Conservation (phyloP, 2,113 vertebrate genomes). For the Rhizomys pruinosus region DNA sequence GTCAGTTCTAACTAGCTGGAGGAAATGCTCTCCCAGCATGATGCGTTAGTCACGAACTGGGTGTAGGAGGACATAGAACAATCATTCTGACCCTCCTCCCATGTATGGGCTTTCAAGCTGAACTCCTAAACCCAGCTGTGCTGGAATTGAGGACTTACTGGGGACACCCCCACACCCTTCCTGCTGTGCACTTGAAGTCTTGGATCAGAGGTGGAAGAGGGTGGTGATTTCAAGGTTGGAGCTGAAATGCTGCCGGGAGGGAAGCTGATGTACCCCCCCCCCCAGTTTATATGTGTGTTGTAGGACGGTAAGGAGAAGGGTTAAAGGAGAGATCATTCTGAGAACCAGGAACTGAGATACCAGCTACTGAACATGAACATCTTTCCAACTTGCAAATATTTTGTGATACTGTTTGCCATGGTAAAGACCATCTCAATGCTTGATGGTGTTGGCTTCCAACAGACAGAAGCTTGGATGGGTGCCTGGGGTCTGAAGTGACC, state of each 20-base stretch:
- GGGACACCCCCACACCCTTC: conserved; percentile 1
- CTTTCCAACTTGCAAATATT: neutral
- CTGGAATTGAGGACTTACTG: conserved; percentile 8
- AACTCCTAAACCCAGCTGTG: conserved; percentile 72
- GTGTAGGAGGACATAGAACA: conserved; percentile 69
- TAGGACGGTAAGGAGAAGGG: too few species aligned
- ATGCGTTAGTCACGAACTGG: conserved; percentile 59
- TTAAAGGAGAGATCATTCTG: neutral
- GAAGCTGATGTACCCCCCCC: neutral
- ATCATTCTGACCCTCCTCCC: conserved; percentile 51
- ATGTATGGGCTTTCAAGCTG: conserved; percentile 12
- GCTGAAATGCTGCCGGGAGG: neutral
- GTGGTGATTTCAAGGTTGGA: neutral
- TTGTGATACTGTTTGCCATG: neutral
- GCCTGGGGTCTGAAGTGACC: neutral
- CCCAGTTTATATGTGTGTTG: neutral
- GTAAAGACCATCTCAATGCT: neutral
- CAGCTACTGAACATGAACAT: neutral
- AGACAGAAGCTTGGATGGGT: neutral
- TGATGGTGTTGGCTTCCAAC: neutral
- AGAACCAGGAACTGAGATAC: neutral
- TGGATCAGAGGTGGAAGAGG: conserved; percentile 34
- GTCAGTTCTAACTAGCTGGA: conserved; percentile 55
- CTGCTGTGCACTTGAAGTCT: conserved; percentile 34
- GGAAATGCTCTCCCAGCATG: conserved; percentile 30